Evolutionary conservation across 1,140 invertebrate species (phyloP), one percentile per base, ranked within the genome.

Genomic region (Leptopilina clavipes): DNA sequence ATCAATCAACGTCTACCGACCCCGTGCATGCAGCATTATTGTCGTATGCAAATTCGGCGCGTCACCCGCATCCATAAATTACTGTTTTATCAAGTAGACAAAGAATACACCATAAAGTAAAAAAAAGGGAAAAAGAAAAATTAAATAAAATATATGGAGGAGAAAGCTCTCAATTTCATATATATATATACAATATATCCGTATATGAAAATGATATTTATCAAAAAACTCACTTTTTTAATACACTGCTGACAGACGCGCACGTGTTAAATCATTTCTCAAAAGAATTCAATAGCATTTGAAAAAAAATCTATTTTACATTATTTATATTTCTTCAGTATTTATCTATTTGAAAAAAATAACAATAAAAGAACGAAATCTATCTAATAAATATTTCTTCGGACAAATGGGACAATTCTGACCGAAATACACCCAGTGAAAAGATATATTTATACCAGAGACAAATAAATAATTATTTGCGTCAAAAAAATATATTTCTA

Each of bases 1-100:
- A 65, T 65, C 56, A 65, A 65, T 59, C 56, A 65, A 65, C 56
- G 56, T 65, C 56, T 65, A 65, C 56, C 22, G 56, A 65, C 56
- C 56, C 56, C 22, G 56, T 65, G 56, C 56, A 12, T 65, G 56
- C 56, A 31, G 56, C 56, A 65, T 65, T 65, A 65, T 65, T 65
- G 22, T 65, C 56, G 12, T 65, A 65, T 65, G 56, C 56, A 65
- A 65, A 65, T 65, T 37, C 56, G 25, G 56, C 56, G 56, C 22
- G 56, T 65, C 56, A n/a, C 56, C 22, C 22, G 56, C 22, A 31
- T 65, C 56, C 56, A 65, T 31, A 65, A 65, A 31, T 65, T 31
- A 65, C 56, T 31, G 56, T 65, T 65, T 65, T 65, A 65, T 65
- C 14, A 12, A 31, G 56, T 31, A 65, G 56, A 65, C 22, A 65